Evolutionary conservation across 1,140 invertebrate genomes (phyloP), one percentile per base, ranked within the genome.

Genomic region (Bilobella aurantiaca): DNA sequence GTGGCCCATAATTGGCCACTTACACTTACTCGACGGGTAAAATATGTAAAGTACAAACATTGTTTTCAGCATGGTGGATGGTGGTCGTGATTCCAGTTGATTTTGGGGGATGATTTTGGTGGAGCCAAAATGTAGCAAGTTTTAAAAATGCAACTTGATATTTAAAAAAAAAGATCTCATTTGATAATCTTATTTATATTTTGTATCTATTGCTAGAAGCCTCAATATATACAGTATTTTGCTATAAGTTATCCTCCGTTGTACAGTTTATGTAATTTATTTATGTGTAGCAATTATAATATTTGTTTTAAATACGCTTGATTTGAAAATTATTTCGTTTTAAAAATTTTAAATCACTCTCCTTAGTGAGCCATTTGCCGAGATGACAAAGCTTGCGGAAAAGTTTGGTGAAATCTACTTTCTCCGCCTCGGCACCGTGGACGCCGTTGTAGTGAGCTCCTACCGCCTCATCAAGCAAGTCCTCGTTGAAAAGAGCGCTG

Each of bases 391-490:
- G 1, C 74, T 92, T 29, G 79, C 85, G 2, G 82, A 84, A 69
- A 76, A 81, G 27, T 90, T 89, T 74, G 90, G 90, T 1, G 84
- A 88, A 62, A 84, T 91, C 46, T 91, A 85, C 76, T 82, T 82
- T 49, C 79, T 93, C 34, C 83, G 81, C 42, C 78, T 93, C 46
- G 90, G 90, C 0, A 77, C 80, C 0, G 81, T 82, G 0, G 82
- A 82, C 16, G 89, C 88, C 73, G 78, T 91, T 1, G 85, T 93
- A 14, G 86, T 92, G 32, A 91, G 86, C 75, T 88, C 83, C 69
- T 83, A 87, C 71, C 78, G 82, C 1, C 74, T 85, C 14, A 88
- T 92, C 69, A 85, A 85, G 68, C 88, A 90, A 75, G 87, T 92
- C 28, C 80, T 92, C 16, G 86, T 91, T 73, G 82, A 85, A 67